A percentile compares a stretch with the other conserved stretches of the same genome.
Evolutionary conservation across 2,797 vertebrate species (phyloP).

Genomic region (Nannoperca obscura): DNA sequence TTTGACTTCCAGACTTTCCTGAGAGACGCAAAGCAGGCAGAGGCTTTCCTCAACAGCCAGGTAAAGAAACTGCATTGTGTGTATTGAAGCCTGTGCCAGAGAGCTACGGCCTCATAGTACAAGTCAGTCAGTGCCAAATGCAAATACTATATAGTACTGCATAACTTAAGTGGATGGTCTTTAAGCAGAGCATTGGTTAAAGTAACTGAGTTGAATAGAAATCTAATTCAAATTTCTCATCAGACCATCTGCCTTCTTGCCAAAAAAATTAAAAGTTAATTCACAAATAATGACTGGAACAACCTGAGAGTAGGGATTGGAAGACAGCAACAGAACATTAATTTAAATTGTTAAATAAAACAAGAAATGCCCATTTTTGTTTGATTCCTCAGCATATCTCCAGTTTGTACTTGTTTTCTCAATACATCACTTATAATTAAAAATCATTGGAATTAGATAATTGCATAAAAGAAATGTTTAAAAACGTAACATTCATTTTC

Average conservation of each 20-base stretch:
- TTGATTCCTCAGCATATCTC: neutral
- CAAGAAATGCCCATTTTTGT: neutral
- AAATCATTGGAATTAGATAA: conserved; percentile 12
- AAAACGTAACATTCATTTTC: conserved; percentile 20
- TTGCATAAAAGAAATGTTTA: neutral
- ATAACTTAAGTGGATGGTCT: neutral
- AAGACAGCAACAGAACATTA: neutral
- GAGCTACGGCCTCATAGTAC: neutral
- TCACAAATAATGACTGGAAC: neutral
- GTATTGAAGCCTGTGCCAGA: neutral
- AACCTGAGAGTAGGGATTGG: neutral
- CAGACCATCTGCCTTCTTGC: neutral
- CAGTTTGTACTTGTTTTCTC: neutral
- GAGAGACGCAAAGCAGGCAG: conserved; percentile 94
- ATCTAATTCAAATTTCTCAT: conserved; percentile 1
- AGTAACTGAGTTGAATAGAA: neutral
- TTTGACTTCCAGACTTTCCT: conserved; percentile 94
- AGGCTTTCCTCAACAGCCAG: conserved; percentile 95
- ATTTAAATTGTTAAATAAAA: neutral
- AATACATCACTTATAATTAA: neutral
- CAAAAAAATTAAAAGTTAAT: neutral
- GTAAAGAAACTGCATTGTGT: conserved; percentile 73
- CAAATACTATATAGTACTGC: neutral
- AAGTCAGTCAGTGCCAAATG: neutral
- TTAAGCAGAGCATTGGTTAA: neutral